phyloP scores from a whole-genome alignment of 2,113 vertebrate species.

The Guaruba guarouba region DNA sequence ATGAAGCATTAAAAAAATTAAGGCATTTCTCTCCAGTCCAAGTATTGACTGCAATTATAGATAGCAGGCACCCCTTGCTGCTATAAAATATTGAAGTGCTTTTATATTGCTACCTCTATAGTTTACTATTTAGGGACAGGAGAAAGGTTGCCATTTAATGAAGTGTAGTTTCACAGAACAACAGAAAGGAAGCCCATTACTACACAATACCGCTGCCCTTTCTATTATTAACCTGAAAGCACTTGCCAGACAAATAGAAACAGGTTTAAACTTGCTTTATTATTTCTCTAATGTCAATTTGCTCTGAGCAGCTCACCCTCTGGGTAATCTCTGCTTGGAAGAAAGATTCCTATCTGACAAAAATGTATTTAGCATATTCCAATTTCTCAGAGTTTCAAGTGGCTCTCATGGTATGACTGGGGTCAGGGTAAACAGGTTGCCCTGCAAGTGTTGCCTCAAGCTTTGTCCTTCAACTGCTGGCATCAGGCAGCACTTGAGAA shows the following conservation, averaged over 20 bases:
- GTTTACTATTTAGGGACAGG: slow-evolving; percentile 60
- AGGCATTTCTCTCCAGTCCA: slow-evolving; percentile 58
- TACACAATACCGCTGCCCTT: slow-evolving; percentile 17
- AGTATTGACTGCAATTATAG: slow-evolving; percentile 73
- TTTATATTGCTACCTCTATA: slow-evolving; percentile 43
- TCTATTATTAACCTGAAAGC: slow-evolving; percentile 50
- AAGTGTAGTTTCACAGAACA: slow-evolving; percentile 51
- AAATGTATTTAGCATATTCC: not conserved
- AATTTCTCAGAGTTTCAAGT: not conserved
- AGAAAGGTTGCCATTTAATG: slow-evolving; percentile 57
- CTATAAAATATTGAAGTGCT: slow-evolving; percentile 59
- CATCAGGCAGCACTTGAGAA: not conserved
- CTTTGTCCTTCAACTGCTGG: not conserved
- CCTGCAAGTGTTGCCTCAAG: not conserved
- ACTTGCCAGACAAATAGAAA: slow-evolving; percentile 25
- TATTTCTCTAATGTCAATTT: slow-evolving; percentile 32
- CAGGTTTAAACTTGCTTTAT: slow-evolving; percentile 31
- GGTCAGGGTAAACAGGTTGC: not conserved
- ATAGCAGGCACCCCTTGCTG: slow-evolving; percentile 49
- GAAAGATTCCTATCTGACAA: not conserved
- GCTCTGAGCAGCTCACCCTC: not conserved
- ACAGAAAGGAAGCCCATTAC: slow-evolving; percentile 15
- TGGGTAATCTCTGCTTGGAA: not conserved
- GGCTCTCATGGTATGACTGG: not conserved
- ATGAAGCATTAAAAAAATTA: slow-evolving; percentile 75